Conservation (phyloP, 2,797 vertebrate species). For the Diplodus puntazzo region DNA sequence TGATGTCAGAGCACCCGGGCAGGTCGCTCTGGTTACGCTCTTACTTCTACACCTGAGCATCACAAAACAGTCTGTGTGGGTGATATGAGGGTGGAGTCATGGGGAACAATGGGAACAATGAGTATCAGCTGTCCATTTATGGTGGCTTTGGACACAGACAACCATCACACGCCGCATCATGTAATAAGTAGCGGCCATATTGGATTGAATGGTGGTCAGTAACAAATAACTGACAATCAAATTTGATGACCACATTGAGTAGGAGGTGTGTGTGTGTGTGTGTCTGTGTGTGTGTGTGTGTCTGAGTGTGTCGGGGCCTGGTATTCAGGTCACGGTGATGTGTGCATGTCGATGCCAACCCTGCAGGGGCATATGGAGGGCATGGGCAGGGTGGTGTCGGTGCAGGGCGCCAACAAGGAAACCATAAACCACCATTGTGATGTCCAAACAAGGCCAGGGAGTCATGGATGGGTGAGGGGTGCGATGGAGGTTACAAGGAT, state of each 20-base stretch:
- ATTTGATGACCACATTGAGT: background rate
- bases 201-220: background rate
- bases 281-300: constrained; percentile 3
- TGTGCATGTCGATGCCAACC: constrained; percentile 38
- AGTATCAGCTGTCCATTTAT: constrained; percentile 1
- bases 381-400: constrained; percentile 31
- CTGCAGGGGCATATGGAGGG: constrained; percentile 54
- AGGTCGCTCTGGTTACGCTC: constrained; percentile 41
- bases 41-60: constrained; percentile 25
- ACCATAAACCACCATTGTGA: constrained; percentile 70
- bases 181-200: background rate
- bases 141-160: background rate
- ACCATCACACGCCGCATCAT: background rate
- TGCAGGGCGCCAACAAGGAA: constrained; percentile 64
- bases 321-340: constrained; percentile 52
- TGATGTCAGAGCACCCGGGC: constrained; percentile 43
- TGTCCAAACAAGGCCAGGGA: constrained; percentile 61
- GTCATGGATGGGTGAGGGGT: constrained; percentile 64
- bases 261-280: background rate
- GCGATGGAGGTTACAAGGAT: constrained; percentile 65
- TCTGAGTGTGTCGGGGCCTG: constrained; percentile 14
- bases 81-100: background rate
- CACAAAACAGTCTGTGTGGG: constrained; percentile 17
- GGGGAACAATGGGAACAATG: background rate
- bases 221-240: constrained; percentile 2